A percentile compares a stretch with the other conserved stretches of the same genome.
Conservation (phyloP, 1,140 invertebrate genomes). For the Bursaphelenchus mucronatus region DNA sequence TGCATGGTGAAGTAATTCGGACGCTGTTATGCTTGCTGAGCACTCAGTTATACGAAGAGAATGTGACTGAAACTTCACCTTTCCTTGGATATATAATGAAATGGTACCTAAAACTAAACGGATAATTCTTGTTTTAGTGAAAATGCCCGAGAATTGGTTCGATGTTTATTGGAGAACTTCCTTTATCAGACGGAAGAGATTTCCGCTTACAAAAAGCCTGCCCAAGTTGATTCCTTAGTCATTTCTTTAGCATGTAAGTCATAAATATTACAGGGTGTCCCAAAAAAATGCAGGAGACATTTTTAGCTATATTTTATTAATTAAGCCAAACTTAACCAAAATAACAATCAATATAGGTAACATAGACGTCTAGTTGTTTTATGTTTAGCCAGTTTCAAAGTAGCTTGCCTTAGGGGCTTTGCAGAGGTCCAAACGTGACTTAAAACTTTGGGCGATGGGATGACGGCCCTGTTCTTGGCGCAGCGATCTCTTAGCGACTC, state of each 20-base stretch:
- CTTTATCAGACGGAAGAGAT: slow-evolving; percentile 33
- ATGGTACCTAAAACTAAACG: slow-evolving; percentile 1
- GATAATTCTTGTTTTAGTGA: slow-evolving; percentile 4
- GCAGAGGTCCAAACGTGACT: too few species aligned
- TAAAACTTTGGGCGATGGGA: too few species aligned
- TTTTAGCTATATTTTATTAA: too few species aligned
- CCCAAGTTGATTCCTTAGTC: slow-evolving; percentile 23
- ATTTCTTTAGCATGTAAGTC: slow-evolving; percentile 55
- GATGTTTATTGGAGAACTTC: slow-evolving; percentile 43
- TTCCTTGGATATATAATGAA: slow-evolving; percentile 67
- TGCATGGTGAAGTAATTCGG: slow-evolving; percentile 65
- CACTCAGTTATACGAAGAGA: slow-evolving; percentile 64
- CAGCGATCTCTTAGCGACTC: too few species aligned
- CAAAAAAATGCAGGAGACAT: too few species aligned
- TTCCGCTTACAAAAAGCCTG: slow-evolving; percentile 21
- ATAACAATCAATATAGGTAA: too few species aligned
- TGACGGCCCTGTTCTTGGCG: too few species aligned
- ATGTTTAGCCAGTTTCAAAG: too few species aligned
- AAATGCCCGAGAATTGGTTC: slow-evolving; percentile 23
- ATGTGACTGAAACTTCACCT: slow-evolving; percentile 61
- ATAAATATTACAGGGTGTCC: too few species aligned
- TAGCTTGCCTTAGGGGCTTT: too few species aligned
- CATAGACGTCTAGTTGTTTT: too few species aligned
- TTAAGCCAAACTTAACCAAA: too few species aligned
- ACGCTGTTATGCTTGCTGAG: slow-evolving; percentile 66